Conservation (phyloP, 1,140 invertebrate species). For the Papilio machaon region DNA sequence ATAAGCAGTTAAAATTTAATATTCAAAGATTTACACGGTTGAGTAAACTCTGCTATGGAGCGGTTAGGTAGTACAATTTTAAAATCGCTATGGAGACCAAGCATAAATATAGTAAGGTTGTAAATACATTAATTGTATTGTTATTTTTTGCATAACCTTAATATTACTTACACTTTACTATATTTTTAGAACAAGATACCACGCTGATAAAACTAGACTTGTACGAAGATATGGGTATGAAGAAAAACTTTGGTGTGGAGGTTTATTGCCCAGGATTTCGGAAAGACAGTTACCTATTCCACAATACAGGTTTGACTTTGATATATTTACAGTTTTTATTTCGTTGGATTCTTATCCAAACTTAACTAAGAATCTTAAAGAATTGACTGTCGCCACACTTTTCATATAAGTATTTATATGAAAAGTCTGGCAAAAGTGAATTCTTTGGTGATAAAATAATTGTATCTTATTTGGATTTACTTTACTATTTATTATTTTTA, state of each 20-base stretch:
- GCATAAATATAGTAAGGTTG: slow-evolving; percentile 69
- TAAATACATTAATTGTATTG: slow-evolving; percentile 35
- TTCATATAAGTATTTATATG: no score
- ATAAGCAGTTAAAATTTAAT: slow-evolving; percentile 1
- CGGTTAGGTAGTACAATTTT: slow-evolving; percentile 63
- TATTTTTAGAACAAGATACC: slow-evolving; percentile 82
- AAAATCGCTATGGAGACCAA: slow-evolving; percentile 66
- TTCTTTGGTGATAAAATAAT: slow-evolving; percentile 20
- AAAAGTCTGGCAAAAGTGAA: not conserved
- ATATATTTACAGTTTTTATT: slow-evolving; percentile 6
- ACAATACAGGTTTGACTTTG: slow-evolving; percentile 81
- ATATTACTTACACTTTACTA: slow-evolving; percentile 30
- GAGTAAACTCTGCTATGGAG: slow-evolving; percentile 50
- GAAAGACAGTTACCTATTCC: slow-evolving; percentile 84
- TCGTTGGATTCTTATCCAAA: not conserved
- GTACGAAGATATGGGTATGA: slow-evolving; percentile 87
- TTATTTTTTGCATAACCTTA: slow-evolving; percentile 34
- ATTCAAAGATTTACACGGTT: not conserved
- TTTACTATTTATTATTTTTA: slow-evolving; percentile 53
- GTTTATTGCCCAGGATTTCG: slow-evolving; percentile 85
- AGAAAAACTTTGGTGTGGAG: slow-evolving; percentile 85
- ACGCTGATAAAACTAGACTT: slow-evolving; percentile 86
- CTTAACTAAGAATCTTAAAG: not conserved
- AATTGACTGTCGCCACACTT: no score
- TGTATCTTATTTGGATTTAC: not conserved